A percentile compares a stretch with the other conserved stretches of the same genome.
These are phyloP conservation scores for Micromesistius poutassou DNA, from an alignment of 2,797 vertebrate genomes.

Conservation along the genomic window DNA sequence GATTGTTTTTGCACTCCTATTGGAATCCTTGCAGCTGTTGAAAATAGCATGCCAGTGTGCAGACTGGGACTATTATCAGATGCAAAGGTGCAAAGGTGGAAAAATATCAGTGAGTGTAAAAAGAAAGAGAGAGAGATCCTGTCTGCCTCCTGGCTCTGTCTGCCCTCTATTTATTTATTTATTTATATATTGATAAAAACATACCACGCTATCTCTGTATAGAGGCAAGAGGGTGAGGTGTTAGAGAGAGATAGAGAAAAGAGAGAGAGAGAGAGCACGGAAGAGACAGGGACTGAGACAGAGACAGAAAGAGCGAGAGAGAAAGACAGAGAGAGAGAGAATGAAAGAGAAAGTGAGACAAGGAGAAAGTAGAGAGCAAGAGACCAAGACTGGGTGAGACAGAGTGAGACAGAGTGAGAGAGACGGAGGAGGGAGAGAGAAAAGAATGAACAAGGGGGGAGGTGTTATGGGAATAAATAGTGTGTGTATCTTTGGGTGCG, in stretches of 20 bases:
- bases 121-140: background rate
- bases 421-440: background rate
- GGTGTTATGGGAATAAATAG: background rate
- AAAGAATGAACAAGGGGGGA: background rate
- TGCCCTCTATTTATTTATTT: background rate
- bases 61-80: background rate
- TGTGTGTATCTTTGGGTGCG: background rate
- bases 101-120: background rate
- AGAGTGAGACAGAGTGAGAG: background rate
- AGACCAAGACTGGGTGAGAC: background rate
- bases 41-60: background rate
- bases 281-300: slow-evolving; percentile 12
- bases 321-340: background rate
- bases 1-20: too few relatives aligned
- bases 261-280: slow-evolving; percentile 15
- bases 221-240: background rate
- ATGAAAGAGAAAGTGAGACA: background rate
- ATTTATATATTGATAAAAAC: background rate
- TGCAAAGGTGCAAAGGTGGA: background rate
- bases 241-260: background rate
- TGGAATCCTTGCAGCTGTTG: background rate
- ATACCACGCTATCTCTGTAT: background rate
- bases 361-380: background rate
- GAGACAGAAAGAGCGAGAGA: background rate
- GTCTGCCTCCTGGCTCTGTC: background rate